These are phyloP conservation scores for Xestia ashworthii DNA, from an alignment of 2,888 invertebrate genomes.

Conservation along the genomic window DNA sequence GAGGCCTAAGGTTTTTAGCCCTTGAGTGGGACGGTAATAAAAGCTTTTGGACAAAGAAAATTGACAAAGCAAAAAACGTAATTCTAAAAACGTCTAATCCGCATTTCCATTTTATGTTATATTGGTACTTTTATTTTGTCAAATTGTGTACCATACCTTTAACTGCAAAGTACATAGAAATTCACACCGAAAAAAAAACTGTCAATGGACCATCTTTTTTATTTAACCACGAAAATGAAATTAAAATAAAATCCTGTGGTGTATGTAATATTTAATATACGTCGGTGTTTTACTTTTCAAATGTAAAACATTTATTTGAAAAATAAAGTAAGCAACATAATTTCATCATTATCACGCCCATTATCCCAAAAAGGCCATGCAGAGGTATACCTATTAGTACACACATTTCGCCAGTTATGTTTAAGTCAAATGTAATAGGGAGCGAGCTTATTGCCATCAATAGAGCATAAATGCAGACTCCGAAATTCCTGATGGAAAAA, in stretches of 20 bases:
- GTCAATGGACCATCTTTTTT: neutral
- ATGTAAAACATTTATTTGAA: neutral
- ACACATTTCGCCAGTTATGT: too few species aligned
- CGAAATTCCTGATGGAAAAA: too few species aligned
- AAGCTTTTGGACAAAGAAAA: conserved; percentile 58
- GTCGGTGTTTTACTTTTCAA: neutral
- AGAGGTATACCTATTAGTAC: too few species aligned
- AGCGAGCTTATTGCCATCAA: too few species aligned
- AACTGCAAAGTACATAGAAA: neutral
- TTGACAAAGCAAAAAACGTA: conserved; percentile 55
- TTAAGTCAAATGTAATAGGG: too few species aligned
- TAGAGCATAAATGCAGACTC: too few species aligned
- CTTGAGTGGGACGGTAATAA: conserved; percentile 44
- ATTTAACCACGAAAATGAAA: neutral
- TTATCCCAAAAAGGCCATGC: too few species aligned
- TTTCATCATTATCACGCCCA: too few species aligned
- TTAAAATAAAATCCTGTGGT: neutral
- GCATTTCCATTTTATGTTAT: conserved; percentile 26
- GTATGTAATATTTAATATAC: neutral
- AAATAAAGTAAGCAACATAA: neutral
- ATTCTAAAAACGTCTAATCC: conserved; percentile 18
- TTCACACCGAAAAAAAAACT: neutral
- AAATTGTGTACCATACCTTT: neutral
- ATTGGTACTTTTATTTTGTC: conserved; percentile 1
- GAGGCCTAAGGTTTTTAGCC: conserved; percentile 48